Evolutionary conservation across 2,113 vertebrate genomes (phyloP).

Genomic region (Craseonycteris thonglongyai): DNA sequence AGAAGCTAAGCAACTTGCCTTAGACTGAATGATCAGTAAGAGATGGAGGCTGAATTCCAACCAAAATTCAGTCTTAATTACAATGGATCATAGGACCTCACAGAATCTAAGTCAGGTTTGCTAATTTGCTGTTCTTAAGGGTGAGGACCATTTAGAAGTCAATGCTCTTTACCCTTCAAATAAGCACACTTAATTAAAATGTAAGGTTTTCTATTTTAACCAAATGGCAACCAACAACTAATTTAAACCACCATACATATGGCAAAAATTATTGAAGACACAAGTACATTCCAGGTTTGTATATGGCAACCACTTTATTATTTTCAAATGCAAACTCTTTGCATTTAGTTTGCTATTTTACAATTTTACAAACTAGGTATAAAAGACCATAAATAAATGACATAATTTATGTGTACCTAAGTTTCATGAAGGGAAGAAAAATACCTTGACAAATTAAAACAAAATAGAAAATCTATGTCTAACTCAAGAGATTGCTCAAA

Average conservation of each 20-base stretch:
- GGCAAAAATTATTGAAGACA: constrained; percentile 12
- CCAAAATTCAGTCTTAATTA: background rate
- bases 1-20: background rate
- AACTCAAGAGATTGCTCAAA: constrained; percentile 85
- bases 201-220: background rate
- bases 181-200: background rate
- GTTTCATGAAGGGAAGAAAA: constrained; percentile 82
- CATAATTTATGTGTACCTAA: constrained; percentile 99
- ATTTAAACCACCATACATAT: background rate
- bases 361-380: constrained; percentile 99
- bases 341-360: constrained; percentile 95
- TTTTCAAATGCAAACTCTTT: constrained; percentile 92
- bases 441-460: constrained; percentile 84
- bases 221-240: background rate
- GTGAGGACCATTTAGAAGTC: background rate
- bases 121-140: background rate
- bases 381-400: constrained; percentile 99
- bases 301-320: constrained; percentile 96
- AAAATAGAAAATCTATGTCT: constrained; percentile 91
- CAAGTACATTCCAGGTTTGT: constrained; percentile 70
- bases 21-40: background rate
- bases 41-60: background rate
- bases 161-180: background rate
- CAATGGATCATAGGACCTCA: background rate
- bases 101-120: background rate